Evolutionary conservation across 1,140 invertebrate species (phyloP).

Genomic region (Plutomurus gul): DNA sequence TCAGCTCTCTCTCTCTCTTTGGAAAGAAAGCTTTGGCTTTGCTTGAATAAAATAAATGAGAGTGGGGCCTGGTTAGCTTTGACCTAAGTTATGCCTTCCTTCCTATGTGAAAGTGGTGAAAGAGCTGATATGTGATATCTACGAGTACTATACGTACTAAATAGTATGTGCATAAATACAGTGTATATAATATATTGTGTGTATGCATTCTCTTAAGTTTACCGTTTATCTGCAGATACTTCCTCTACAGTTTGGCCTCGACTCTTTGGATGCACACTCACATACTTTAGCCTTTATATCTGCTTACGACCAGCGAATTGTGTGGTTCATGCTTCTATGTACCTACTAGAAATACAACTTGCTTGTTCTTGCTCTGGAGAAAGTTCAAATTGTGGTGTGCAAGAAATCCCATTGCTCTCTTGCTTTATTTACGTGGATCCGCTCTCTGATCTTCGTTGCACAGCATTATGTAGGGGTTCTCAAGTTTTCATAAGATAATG

Average conservation of each 20-base stretch:
- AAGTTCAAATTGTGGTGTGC: not conserved
- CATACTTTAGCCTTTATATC: not conserved
- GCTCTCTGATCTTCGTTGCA: too few relatives aligned
- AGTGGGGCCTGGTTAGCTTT: not conserved
- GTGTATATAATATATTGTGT: not conserved
- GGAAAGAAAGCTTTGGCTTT: not conserved
- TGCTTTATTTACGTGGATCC: too few relatives aligned
- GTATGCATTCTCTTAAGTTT: not conserved
- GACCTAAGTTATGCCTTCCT: not conserved
- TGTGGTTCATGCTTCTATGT: too few relatives aligned
- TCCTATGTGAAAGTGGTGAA: not conserved
- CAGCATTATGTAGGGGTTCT: too few relatives aligned
- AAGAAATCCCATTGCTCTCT: too few relatives aligned
- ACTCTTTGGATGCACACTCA: not conserved
- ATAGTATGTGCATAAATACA: not conserved
- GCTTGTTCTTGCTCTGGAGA: not conserved
- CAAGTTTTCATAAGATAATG: too few relatives aligned
- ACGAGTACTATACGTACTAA: not conserved
- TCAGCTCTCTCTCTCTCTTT: too few relatives aligned
- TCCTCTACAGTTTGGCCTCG: too few relatives aligned
- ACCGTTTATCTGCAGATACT: not conserved
- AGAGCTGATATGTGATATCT: not conserved
- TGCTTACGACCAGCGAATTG: too few relatives aligned
- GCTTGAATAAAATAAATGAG: not conserved
- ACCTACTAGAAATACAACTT: not conserved